Percentiles rank a stretch among this genome's conserved stretches.
Evolutionary conservation across 2,797 vertebrate genomes (phyloP).

Genomic region (Manis pentadactyla): DNA sequence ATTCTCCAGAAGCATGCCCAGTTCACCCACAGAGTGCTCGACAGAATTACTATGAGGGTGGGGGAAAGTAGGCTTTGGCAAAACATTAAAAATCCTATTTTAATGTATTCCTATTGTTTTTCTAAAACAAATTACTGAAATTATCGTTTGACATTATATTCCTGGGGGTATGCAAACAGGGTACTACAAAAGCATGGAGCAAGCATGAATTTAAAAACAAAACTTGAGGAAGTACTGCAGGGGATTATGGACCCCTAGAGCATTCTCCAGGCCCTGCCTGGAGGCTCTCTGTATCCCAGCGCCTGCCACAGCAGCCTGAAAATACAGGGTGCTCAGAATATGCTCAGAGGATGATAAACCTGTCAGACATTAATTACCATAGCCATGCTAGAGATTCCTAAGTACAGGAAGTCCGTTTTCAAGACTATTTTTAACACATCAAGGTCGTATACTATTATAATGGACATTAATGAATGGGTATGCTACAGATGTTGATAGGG

Average conservation of each 20-base stretch:
- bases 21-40: neutral
- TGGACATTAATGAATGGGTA: conserved; percentile 47
- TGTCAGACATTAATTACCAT: conserved; percentile 38
- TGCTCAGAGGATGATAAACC: neutral
- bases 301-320: neutral
- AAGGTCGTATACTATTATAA: conserved; percentile 38
- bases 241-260: neutral
- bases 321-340: neutral
- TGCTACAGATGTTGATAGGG: neutral
- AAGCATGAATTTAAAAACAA: neutral
- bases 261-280: neutral
- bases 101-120: neutral
- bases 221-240: neutral
- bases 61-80: neutral
- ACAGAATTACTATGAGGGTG: neutral
- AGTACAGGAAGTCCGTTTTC: conserved; percentile 22
- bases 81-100: neutral
- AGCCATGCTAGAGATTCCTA: neutral
- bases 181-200: neutral
- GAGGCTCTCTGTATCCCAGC: neutral
- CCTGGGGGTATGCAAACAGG: neutral
- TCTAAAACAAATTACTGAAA: conserved; percentile 21
- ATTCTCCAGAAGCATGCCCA: neutral
- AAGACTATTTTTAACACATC: conserved; percentile 33
- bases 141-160: neutral